These are phyloP conservation scores for Plagodis dolabraria DNA, from an alignment of 2,888 invertebrate species.

Conservation along the genomic window DNA sequence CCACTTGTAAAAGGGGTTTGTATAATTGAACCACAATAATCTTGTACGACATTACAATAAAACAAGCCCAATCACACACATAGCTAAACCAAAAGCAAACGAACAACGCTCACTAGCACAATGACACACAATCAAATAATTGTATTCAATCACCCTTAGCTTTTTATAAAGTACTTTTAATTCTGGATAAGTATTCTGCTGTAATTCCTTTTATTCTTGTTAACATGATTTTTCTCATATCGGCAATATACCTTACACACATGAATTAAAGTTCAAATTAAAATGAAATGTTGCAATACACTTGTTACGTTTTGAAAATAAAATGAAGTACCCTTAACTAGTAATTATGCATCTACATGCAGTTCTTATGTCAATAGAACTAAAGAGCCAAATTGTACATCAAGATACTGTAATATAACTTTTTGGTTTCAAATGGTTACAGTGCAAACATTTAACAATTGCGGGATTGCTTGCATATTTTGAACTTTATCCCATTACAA, in stretches of 20 bases:
- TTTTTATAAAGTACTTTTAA: conserved; percentile 52
- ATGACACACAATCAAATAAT: conserved; percentile 53
- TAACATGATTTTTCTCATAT: conserved; percentile 2
- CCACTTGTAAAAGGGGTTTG: conserved; percentile 25
- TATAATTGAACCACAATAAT: conserved; percentile 38
- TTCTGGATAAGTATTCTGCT: conserved; percentile 58
- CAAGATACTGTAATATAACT: neutral
- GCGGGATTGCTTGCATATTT: conserved; percentile 9
- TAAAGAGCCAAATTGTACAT: neutral
- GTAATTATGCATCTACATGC: neutral
- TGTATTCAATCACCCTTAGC: conserved; percentile 35
- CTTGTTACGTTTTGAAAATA: neutral
- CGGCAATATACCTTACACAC: neutral
- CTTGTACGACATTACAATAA: conserved; percentile 41
- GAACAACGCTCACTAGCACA: conserved; percentile 47
- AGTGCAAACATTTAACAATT: too few species aligned
- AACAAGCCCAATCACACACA: conserved; percentile 48
- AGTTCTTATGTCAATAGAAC: too few species aligned
- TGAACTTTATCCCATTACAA: conserved; percentile 20
- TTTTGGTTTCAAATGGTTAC: neutral
- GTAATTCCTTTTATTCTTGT: conserved; percentile 56
- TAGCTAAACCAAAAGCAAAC: conserved; percentile 46
- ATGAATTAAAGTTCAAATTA: neutral
- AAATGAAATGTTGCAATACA: neutral
- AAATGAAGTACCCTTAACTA: neutral